A percentile compares a stretch with the other conserved stretches of the same genome.
Evolutionary conservation across 1,140 invertebrate species (phyloP).

Genomic region (Varroa destructor): DNA sequence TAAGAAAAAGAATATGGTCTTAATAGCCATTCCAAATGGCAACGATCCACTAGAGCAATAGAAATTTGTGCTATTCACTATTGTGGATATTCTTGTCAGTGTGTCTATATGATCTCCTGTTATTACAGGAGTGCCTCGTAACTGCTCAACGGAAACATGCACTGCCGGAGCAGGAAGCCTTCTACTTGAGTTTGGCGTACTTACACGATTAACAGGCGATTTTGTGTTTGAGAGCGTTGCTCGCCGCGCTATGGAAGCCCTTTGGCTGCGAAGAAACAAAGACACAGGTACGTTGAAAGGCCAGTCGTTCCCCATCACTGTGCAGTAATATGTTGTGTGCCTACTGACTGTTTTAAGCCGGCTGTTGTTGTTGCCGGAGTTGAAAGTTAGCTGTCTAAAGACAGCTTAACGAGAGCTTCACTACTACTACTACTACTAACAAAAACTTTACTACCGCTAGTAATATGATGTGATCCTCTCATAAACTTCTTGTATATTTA

Average conservation of each 20-base stretch:
- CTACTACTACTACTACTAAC: background rate
- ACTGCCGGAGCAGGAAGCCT: conserved; percentile 53
- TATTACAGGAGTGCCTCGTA: conserved; percentile 45
- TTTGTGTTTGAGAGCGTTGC: conserved; percentile 50
- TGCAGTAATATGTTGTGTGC: too few species aligned
- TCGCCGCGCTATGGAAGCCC: conserved; percentile 45
- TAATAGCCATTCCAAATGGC: too few species aligned
- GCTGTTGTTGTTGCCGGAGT: too few species aligned
- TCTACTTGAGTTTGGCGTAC: conserved; percentile 52
- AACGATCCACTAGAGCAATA: too few species aligned
- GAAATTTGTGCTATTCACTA: too few species aligned
- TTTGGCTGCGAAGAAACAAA: conserved; percentile 49
- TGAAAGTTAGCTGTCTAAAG: too few species aligned
- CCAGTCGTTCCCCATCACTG: background rate
- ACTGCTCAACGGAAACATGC: conserved; percentile 51
- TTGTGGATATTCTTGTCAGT: background rate
- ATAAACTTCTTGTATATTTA: too few species aligned
- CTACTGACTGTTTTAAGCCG: too few species aligned
- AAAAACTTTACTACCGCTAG: background rate
- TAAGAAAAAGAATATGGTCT: too few species aligned
- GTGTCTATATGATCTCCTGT: conserved; percentile 46
- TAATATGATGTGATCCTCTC: too few species aligned
- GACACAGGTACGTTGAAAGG: conserved; percentile 52
- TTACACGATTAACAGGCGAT: conserved; percentile 50
- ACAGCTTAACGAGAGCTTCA: background rate